A percentile compares a stretch with the other conserved stretches of the same genome.
Evolutionary conservation across 2,113 vertebrate species (phyloP).

Genomic region (Protobothrops mucrosquamatus): DNA sequence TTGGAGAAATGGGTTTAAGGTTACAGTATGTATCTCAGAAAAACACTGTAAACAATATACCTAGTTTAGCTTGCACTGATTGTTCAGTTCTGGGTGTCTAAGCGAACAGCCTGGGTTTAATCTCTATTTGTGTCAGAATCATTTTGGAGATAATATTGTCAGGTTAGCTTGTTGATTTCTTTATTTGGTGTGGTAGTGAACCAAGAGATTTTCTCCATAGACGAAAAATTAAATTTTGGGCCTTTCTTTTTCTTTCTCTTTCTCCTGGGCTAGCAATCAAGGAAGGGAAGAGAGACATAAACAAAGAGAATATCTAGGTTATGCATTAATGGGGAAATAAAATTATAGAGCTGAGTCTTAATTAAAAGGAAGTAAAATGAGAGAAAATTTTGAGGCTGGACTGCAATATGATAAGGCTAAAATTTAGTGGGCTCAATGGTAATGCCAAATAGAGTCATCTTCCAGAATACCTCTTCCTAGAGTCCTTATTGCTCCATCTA

Average conservation of each 20-base stretch:
- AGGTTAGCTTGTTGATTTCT: background rate
- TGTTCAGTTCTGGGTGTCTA: background rate
- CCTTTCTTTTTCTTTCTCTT: background rate
- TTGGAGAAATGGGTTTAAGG: background rate
- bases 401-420: background rate
- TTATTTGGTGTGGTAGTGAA: background rate
- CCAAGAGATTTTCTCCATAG: background rate
- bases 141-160: background rate
- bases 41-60: background rate
- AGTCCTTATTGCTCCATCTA: background rate
- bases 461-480: background rate
- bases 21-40: background rate
- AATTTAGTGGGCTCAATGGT: background rate
- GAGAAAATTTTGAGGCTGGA: background rate
- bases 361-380: conserved; percentile 6
- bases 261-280: background rate
- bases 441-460: background rate
- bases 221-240: background rate
- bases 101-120: background rate
- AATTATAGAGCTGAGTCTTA: background rate
- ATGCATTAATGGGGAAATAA: background rate
- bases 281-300: background rate
- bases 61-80: background rate
- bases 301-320: background rate
- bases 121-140: background rate